phyloP scores from a whole-genome alignment of 2,888 invertebrate species.

The Calephelis perditalis region DNA sequence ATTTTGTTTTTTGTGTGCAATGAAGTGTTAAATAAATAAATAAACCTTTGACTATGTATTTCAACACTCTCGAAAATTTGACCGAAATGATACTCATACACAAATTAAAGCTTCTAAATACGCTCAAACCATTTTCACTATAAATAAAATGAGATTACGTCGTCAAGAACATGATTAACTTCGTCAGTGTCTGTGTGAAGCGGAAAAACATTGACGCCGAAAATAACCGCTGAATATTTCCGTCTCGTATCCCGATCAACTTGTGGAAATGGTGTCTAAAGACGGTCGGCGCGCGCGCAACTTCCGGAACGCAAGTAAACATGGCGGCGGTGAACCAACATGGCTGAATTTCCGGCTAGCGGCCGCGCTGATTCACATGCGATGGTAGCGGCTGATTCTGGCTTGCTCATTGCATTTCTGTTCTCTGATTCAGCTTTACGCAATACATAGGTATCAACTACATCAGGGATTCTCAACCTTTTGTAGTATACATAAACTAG shows the following conservation, averaged over 20 bases:
- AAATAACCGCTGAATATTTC: conserved; percentile 72
- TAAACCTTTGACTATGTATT: too few relatives aligned
- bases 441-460: conserved; percentile 57
- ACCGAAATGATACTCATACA: too few relatives aligned
- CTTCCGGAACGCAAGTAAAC: conserved; percentile 75
- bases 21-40: too few relatives aligned
- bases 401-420: conserved; percentile 73
- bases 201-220: conserved; percentile 69
- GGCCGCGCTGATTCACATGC: conserved; percentile 67
- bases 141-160: conserved; percentile 56
- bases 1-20: too few relatives aligned
- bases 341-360: conserved; percentile 69
- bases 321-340: conserved; percentile 70
- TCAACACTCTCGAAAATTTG: too few relatives aligned
- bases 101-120: conserved; percentile 52
- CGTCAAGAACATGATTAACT: conserved; percentile 69
- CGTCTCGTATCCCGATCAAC: conserved; percentile 60
- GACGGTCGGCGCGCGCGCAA: conserved; percentile 73
- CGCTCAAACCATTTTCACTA: conserved; percentile 54
- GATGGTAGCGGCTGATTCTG: conserved; percentile 53
- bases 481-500: not conserved
- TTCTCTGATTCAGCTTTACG: conserved; percentile 70
- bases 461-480: conserved; percentile 3
- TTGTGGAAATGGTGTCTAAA: conserved; percentile 69
- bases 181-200: conserved; percentile 63